Percentiles rank a stretch among this genome's conserved stretches.
phyloP scores from a whole-genome alignment of 2,888 invertebrate genomes.

The Mythimna loreyi region DNA sequence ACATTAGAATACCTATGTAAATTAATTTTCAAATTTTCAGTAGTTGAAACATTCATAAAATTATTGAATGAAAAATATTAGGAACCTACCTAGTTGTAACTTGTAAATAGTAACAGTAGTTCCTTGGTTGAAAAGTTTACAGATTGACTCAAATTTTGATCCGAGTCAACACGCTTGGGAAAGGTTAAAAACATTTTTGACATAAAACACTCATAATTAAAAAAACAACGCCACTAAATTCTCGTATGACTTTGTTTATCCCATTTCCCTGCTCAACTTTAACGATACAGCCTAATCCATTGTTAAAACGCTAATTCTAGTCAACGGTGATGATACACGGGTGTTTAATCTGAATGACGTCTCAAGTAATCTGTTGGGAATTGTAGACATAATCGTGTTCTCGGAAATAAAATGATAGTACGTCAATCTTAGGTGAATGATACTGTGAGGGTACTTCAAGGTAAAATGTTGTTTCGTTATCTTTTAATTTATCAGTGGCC shows the following conservation, averaged over 20 bases:
- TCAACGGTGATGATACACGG: constrained; percentile 4
- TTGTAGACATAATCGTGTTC: constrained; percentile 34
- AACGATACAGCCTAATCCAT: constrained; percentile 18
- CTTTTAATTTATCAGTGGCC: constrained; percentile 6
- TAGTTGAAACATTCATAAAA: no score
- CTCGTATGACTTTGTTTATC: constrained; percentile 15
- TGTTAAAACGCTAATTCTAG: constrained; percentile 32
- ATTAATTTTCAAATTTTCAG: no score
- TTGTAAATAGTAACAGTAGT: no score
- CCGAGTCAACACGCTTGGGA: not conserved
- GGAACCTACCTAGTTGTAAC: no score
- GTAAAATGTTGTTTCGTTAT: constrained; percentile 29
- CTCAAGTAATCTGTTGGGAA: constrained; percentile 27
- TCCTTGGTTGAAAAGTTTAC: no score
- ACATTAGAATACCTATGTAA: no score
- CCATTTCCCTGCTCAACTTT: constrained; percentile 5
- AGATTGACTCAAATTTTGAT: not conserved
- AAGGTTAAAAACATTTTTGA: constrained; percentile 6
- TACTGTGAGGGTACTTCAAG: constrained; percentile 26
- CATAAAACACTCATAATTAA: not conserved
- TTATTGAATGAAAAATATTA: no score
- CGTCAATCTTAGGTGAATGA: constrained; percentile 42
- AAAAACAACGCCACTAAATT: constrained; percentile 4
- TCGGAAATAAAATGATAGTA: constrained; percentile 20
- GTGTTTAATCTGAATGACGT: constrained; percentile 30